Conservation (phyloP, 2,888 invertebrate genomes). For the Carterocephalus palaemon region DNA sequence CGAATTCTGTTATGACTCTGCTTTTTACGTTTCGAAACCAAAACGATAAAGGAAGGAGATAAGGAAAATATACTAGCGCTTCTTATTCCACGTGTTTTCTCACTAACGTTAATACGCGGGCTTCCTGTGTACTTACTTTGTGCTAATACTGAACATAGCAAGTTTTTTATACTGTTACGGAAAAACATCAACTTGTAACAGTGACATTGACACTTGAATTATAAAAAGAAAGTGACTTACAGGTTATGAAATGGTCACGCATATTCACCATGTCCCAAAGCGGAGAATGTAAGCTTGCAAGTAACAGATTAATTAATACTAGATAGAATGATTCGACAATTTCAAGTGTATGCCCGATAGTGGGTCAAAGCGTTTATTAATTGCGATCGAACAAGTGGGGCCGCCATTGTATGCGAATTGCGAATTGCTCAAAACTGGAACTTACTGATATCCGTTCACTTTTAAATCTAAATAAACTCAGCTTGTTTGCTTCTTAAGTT, state of each 20-base stretch:
- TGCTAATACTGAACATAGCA: no score
- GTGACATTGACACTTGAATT: slow-evolving; percentile 46
- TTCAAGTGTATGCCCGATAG: slow-evolving; percentile 48
- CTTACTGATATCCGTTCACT: slow-evolving; percentile 69
- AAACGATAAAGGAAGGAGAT: not conserved
- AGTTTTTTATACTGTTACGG: no score
- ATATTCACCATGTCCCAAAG: slow-evolving; percentile 44
- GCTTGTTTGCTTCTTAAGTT: not conserved
- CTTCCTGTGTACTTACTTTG: no score
- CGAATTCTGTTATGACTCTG: slow-evolving; percentile 5
- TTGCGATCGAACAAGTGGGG: slow-evolving; percentile 68
- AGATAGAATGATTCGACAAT: slow-evolving; percentile 61
- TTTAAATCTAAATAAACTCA: slow-evolving; percentile 47
- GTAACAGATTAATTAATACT: slow-evolving; percentile 63
- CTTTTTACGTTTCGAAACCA: slow-evolving; percentile 2
- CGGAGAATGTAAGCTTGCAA: slow-evolving; percentile 45
- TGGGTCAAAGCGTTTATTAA: slow-evolving; percentile 71
- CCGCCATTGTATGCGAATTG: slow-evolving; percentile 66
- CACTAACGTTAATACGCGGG: no score
- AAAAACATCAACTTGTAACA: slow-evolving; percentile 34
- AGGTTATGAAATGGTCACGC: slow-evolving; percentile 50
- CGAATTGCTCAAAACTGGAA: slow-evolving; percentile 53
- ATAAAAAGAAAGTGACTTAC: slow-evolving; percentile 58
- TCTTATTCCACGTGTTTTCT: no score
- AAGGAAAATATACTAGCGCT: no score